Evolutionary conservation across 2,113 vertebrate genomes (phyloP).

Genomic region (Datnioides undecimradiatus): DNA sequence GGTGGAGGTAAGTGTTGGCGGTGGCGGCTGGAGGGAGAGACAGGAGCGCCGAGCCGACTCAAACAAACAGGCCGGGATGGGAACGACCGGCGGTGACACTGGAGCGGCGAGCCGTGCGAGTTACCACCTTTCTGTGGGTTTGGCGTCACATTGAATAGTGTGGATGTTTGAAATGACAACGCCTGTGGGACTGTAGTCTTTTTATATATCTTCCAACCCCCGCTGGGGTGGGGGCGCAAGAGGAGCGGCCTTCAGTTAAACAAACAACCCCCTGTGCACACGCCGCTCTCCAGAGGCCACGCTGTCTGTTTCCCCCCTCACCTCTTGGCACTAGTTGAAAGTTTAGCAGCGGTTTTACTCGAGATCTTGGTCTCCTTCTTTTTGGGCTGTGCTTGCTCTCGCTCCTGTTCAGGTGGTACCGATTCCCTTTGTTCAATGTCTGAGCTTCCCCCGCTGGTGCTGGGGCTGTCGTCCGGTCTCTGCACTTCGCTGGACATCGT

Average conservation of each 20-base stretch:
- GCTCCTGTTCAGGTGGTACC: slow-evolving; percentile 92
- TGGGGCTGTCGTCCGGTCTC: slow-evolving; percentile 97
- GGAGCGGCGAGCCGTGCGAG: slow-evolving; percentile 1
- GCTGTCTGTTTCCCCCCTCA: slow-evolving; percentile 57
- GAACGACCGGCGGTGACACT: slow-evolving; percentile 48
- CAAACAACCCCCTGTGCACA: slow-evolving; percentile 64
- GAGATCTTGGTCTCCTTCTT: slow-evolving; percentile 99
- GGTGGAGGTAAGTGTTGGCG: slow-evolving; percentile 30
- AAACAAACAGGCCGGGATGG: slow-evolving; percentile 35
- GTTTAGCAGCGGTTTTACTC: slow-evolving; percentile 98
- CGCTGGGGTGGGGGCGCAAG: slow-evolving; percentile 26
- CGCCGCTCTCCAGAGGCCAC: slow-evolving; percentile 9
- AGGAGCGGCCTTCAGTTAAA: slow-evolving; percentile 38
- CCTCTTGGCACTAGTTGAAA: slow-evolving; percentile 99
- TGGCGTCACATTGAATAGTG: slow-evolving; percentile 38
- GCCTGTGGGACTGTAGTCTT: slow-evolving; percentile 53
- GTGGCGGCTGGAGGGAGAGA: slow-evolving; percentile 19
- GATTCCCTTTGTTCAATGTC: slow-evolving; percentile 96
- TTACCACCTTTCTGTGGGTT: slow-evolving; percentile 46
- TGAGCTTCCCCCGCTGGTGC: slow-evolving; percentile 98
- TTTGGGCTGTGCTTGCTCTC: slow-evolving; percentile 96
- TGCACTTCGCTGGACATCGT: slow-evolving; percentile 98
- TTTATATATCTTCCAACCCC: slow-evolving; percentile 63
- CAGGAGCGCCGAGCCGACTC: slow-evolving; percentile 18
- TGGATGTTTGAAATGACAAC: slow-evolving; percentile 65